Conservation (phyloP, 2,113 vertebrate species). For the Centropristis striata region DNA sequence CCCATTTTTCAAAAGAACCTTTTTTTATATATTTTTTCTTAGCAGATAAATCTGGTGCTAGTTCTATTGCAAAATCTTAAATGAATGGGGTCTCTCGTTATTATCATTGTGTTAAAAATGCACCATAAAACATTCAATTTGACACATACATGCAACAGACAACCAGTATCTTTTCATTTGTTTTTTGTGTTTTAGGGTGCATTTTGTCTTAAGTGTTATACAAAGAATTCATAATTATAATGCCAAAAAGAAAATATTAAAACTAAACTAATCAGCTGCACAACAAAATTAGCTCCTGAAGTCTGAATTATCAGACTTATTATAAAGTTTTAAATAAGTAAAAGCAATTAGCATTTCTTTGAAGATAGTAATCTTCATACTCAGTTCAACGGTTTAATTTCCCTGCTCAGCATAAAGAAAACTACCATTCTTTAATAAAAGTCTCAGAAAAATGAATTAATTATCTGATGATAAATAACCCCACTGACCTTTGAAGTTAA, state of each 20-base stretch:
- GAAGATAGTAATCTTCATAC: constrained; percentile 57
- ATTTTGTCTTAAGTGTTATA: background rate
- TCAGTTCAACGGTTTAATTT: constrained; percentile 49
- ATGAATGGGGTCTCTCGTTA: background rate
- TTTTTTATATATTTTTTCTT: constrained; percentile 2
- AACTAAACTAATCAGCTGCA: constrained; percentile 33
- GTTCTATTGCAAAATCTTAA: background rate
- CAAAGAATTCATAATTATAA: constrained; percentile 9
- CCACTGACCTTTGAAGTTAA: constrained; percentile 47
- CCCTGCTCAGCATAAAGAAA: constrained; percentile 64
- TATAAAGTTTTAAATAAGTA: constrained; percentile 73
- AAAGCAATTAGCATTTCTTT: constrained; percentile 75
- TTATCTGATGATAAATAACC: constrained; percentile 49
- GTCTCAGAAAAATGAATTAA: constrained; percentile 45
- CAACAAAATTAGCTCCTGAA: constrained; percentile 62
- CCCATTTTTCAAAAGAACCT: constrained; percentile 23
- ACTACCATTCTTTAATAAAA: constrained; percentile 36
- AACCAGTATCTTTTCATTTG: background rate
- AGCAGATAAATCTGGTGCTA: background rate
- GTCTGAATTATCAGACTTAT: constrained; percentile 74
- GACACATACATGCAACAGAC: background rate
- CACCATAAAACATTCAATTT: constrained; percentile 1
- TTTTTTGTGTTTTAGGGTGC: background rate
- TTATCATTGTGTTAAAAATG: background rate
- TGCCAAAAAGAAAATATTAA: background rate